Conservation (phyloP, 23 tunicate genomes). For the Trididemnum miniatum region DNA sequence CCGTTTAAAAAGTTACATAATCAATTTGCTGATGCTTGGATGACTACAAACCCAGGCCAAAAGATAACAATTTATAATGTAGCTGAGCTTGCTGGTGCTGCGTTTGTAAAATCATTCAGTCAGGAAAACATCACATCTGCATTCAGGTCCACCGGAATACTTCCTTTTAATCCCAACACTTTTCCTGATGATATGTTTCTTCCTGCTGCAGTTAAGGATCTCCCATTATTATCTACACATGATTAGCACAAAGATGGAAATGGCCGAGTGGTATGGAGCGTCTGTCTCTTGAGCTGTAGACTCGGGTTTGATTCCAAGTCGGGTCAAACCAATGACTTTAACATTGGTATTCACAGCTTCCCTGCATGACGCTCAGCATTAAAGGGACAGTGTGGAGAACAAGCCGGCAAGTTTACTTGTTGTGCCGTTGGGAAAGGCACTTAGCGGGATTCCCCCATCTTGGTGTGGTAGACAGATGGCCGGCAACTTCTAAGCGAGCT, state of each 20-base stretch:
- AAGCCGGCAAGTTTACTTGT: no score
- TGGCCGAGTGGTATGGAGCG: no score
- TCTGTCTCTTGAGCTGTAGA: no score
- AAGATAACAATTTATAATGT: slow-evolving; percentile 29
- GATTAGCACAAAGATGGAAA: background rate
- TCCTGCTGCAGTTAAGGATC: slow-evolving; percentile 7
- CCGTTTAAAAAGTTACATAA: slow-evolving; percentile 39
- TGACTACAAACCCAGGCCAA: slow-evolving; percentile 27
- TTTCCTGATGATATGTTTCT: slow-evolving; percentile 13
- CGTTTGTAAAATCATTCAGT: slow-evolving; percentile 29
- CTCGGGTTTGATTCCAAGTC: no score
- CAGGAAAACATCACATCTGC: slow-evolving; percentile 44
- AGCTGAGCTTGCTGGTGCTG: slow-evolving; percentile 18
- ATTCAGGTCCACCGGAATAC: slow-evolving; percentile 5
- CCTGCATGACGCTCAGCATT: no score
- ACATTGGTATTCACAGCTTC: no score
- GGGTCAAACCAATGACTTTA: no score
- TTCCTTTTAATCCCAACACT: slow-evolving; percentile 10
- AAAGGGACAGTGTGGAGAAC: no score
- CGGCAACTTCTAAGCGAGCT: no score
- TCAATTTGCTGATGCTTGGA: slow-evolving; percentile 26
- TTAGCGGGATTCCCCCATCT: no score
- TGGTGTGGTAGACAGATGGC: no score
- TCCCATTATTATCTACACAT: background rate
- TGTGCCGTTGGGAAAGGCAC: no score